A percentile compares a stretch with the other conserved stretches of the same genome.
phyloP scores from a whole-genome alignment of 2,113 vertebrate genomes.

The Ceyx melanurus region DNA sequence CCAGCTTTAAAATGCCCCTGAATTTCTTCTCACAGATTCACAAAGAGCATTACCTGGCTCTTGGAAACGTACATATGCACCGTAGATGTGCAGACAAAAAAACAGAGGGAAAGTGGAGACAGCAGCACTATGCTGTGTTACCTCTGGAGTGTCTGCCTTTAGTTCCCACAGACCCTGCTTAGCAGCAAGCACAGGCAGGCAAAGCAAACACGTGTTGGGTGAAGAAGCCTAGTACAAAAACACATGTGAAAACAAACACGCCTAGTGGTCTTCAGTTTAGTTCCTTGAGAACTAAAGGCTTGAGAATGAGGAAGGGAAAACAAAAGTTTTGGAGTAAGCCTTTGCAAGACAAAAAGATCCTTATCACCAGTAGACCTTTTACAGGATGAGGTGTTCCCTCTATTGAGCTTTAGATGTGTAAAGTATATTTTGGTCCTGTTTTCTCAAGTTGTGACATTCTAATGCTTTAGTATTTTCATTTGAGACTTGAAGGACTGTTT shows the following conservation, averaged over 20 bases:
- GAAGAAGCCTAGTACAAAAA: neutral
- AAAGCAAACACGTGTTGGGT: neutral
- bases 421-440: neutral
- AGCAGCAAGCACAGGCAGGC: rapidly evolving
- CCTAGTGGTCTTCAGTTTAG: neutral
- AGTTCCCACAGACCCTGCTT: neutral
- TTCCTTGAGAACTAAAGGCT: neutral
- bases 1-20: neutral
- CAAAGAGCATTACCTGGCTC: neutral
- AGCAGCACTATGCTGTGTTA: neutral
- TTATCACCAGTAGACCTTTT: neutral
- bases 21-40: neutral
- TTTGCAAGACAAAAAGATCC: neutral
- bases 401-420: neutral
- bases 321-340: neutral
- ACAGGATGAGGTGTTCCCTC: neutral
- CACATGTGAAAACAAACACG: rapidly evolving
- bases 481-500: neutral
- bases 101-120: neutral
- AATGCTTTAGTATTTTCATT: neutral
- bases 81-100: neutral
- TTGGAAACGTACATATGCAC: neutral
- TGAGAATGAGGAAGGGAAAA: neutral
- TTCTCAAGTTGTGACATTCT: neutral
- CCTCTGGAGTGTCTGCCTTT: neutral